phyloP scores from a whole-genome alignment of 2,797 vertebrate species.

The Pogonophryne albipinna region DNA sequence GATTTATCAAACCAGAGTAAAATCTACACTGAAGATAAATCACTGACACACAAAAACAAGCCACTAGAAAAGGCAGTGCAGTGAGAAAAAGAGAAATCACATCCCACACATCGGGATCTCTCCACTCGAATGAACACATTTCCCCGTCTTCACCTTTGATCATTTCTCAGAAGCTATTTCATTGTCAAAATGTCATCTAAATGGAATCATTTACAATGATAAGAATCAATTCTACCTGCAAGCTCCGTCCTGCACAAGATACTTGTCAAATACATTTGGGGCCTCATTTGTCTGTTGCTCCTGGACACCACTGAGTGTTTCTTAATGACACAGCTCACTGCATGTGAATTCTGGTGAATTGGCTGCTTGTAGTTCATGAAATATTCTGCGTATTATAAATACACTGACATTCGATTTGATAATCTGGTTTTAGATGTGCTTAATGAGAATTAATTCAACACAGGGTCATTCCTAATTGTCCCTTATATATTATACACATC shows the following conservation, averaged over 20 bases:
- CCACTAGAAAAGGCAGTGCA: background rate
- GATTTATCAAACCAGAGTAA: conserved; percentile 23
- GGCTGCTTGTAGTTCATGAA: background rate
- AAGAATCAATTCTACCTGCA: conserved; percentile 8
- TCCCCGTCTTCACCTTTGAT: conserved; percentile 15
- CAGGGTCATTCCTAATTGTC: background rate
- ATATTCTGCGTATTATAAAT: background rate
- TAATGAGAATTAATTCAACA: conserved; percentile 1
- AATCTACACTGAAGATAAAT: conserved; percentile 26
- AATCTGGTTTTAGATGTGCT: conserved; percentile 2
- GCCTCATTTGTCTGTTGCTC: conserved; percentile 8
- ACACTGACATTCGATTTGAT: background rate
- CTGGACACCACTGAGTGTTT: conserved; percentile 14
- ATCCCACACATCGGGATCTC: background rate
- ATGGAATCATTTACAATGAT: conserved; percentile 15
- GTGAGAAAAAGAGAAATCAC: background rate
- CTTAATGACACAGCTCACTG: background rate
- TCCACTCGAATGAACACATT: conserved; percentile 16
- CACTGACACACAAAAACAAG: background rate
- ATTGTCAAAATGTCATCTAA: background rate
- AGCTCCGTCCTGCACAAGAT: conserved; percentile 14
- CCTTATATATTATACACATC: background rate
- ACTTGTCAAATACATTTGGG: background rate
- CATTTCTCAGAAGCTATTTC: conserved; percentile 43
- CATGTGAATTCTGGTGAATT: conserved; percentile 10